Conservation (phyloP, 2,113 vertebrate species). For the Festucalex cinctus region DNA sequence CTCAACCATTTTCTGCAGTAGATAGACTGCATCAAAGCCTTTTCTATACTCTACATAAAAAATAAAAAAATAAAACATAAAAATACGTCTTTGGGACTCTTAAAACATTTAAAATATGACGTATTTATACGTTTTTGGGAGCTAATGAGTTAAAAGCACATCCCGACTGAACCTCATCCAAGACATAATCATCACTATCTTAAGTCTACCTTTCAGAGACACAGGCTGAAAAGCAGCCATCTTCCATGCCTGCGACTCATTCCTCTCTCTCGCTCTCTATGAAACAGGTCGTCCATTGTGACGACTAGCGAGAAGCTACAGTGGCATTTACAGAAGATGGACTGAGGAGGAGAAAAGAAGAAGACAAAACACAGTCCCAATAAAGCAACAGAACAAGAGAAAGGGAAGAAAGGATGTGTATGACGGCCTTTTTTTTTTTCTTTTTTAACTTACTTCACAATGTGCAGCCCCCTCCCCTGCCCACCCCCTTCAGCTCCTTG, state of each 20-base stretch:
- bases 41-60: too few species aligned
- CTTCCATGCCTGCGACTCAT: constrained; percentile 52
- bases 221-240: constrained; percentile 9
- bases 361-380: constrained; percentile 76
- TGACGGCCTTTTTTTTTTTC: constrained; percentile 63
- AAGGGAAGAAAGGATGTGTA: constrained; percentile 73
- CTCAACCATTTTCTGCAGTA: too few species aligned
- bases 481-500: constrained; percentile 48
- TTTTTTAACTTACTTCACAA: constrained; percentile 55
- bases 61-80: too few species aligned
- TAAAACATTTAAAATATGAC: too few species aligned
- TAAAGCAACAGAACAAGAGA: constrained; percentile 78
- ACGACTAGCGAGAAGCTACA: constrained; percentile 70
- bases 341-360: constrained; percentile 41
- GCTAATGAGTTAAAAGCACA: too few species aligned
- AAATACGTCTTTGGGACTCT: too few species aligned
- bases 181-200: constrained; percentile 49
- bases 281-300: constrained; percentile 76
- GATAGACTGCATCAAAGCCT: too few species aligned
- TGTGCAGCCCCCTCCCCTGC: constrained; percentile 24
- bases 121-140: too few species aligned
- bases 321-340: constrained; percentile 76
- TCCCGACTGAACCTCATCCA: constrained; percentile 46
- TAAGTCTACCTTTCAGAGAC: constrained; percentile 67
- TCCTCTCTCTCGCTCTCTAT: constrained; percentile 47